Evolutionary conservation across 1,140 invertebrate species (phyloP).

Genomic region (Leguminivora glycinivorella): DNA sequence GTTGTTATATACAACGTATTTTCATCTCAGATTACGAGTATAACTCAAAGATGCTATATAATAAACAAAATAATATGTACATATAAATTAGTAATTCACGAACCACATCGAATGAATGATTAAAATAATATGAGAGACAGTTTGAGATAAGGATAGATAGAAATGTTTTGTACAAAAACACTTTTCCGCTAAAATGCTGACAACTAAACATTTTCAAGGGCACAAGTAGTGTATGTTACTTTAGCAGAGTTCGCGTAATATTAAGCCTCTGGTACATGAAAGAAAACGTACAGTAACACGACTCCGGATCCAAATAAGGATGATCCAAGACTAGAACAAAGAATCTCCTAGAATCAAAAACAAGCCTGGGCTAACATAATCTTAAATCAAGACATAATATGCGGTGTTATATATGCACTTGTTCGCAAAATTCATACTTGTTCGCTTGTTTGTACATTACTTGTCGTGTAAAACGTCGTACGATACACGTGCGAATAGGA

Average conservation of each 20-base stretch:
- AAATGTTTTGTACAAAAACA: not conserved
- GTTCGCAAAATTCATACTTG: no score
- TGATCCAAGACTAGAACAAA: not conserved
- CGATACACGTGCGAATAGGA: no score
- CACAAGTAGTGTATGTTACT: conserved; percentile 16
- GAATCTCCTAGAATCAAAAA: no score
- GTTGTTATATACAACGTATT: no score
- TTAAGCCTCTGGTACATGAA: not conserved
- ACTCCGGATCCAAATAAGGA: not conserved
- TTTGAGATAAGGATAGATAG: not conserved
- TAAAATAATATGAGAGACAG: not conserved
- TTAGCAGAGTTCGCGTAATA: conserved; percentile 2
- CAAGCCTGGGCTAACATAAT: no score
- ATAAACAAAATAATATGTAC: not conserved
- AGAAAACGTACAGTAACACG: not conserved
- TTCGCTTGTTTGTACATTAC: no score
- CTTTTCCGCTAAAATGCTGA: not conserved
- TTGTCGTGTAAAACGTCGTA: no score
- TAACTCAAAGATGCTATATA: no score
- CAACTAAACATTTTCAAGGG: not conserved
- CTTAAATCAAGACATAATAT: no score
- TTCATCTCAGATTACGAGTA: no score
- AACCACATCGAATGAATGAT: not conserved
- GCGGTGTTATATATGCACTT: no score
- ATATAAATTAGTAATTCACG: not conserved